phyloP scores from a whole-genome alignment of 2,113 vertebrate genomes.

The Lipotes vexillifer region DNA sequence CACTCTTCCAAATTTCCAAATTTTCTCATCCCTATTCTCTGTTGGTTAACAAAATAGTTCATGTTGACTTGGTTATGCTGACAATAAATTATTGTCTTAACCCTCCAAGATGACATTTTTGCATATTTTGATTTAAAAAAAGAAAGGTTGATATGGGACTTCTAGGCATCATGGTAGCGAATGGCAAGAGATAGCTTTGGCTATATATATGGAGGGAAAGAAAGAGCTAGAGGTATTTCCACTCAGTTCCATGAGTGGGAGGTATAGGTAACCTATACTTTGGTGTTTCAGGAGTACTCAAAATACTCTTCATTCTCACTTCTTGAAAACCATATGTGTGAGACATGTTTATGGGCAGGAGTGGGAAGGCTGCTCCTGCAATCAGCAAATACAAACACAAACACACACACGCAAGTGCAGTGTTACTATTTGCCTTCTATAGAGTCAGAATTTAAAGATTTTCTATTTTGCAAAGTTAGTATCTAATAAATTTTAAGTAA shows the following conservation, averaged over 20 bases:
- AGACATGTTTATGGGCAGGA: neutral
- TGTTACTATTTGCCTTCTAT: neutral
- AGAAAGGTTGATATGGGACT: neutral
- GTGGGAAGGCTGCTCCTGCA: neutral
- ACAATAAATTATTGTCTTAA: neutral
- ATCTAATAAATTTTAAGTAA: neutral
- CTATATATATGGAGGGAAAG: neutral
- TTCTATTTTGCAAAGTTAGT: neutral
- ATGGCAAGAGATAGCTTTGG: neutral
- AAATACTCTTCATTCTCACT: neutral
- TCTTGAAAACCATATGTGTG: neutral
- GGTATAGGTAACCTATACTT: neutral
- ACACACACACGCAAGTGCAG: neutral
- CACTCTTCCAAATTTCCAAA: neutral
- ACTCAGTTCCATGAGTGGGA: neutral
- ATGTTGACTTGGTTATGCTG: neutral
- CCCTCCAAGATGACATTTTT: neutral
- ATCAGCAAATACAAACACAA: neutral
- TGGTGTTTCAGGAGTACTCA: neutral
- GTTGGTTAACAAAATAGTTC: neutral
- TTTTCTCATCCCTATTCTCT: neutral
- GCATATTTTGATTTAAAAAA: neutral
- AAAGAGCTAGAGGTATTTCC: neutral
- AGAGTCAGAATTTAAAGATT: neutral
- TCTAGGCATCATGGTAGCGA: neutral